Evolutionary conservation across 1,140 invertebrate genomes (phyloP), one percentile per base, ranked within the genome.

Genomic region (Drosophila erecta): DNA sequence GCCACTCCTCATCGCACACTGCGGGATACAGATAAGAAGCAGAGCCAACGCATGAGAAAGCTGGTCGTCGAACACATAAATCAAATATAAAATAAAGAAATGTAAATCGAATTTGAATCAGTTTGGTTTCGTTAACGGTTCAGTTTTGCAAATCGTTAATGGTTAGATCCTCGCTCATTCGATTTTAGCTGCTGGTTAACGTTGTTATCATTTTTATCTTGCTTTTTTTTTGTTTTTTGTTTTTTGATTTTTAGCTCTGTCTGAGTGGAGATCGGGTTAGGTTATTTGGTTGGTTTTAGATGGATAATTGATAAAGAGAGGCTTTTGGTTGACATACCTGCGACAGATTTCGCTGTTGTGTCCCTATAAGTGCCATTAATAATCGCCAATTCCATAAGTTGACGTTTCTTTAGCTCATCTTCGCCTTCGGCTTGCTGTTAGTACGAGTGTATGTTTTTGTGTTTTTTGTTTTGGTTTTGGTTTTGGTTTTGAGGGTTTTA

Each of bases 281-380:
- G 37, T 10, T 62, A 51, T 47, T 35, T 51, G 15, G 10, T 50
- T 12, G 47, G 47, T 49, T 59, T 70, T 22, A 69, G 50, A 69
- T 40, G 51, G 40, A 27, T 46, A 53, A 3, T 14, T 24, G 5
- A 64, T 49, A 50, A 12, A 55, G 41, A 62, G 38, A 64, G 50
- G 43, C 35, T 75, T 49, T 50, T 24, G 27, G 53, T 76, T 66
- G 76, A 91, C 89, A 76, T 92, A 92, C 92, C 92, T 91, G 95
- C 95, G 69, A 95, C 95, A 79, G 95, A 96, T 93, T 98, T 97
- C 81, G 96, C 95, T 90, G 96, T 97, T 46, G 97, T 98, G 93
- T 99, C 98, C 93, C 98, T 95, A 94, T 99, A 99, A 37, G 99
- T 99, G 90, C 99, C 99, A 92, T 99, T 99, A 89, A 99, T 99